Percentiles rank a stretch among this genome's conserved stretches.
phyloP scores from a whole-genome alignment of 1,140 invertebrate species.

The Papilio machaon region DNA sequence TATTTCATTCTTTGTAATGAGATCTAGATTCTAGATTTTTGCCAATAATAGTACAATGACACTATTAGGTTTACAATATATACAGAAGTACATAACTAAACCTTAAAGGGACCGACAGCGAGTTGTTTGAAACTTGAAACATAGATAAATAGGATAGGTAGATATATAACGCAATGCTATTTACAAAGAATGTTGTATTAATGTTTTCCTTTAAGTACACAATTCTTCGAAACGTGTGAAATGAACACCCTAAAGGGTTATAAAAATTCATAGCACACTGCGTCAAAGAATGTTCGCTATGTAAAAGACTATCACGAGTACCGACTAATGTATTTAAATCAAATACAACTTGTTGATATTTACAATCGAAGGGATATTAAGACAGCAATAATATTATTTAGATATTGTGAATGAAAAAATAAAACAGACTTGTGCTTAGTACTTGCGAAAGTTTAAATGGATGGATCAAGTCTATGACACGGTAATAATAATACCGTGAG shows the following conservation, averaged over 20 bases:
- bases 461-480: too few species aligned
- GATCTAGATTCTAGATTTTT: background rate
- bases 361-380: background rate
- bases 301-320: slow-evolving; percentile 27
- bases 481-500: too few species aligned
- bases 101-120: too few species aligned
- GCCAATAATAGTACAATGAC: too few species aligned
- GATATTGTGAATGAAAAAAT: too few species aligned
- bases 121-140: too few species aligned
- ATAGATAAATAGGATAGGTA: too few species aligned
- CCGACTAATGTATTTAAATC: slow-evolving; percentile 26
- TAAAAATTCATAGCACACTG: slow-evolving; percentile 36
- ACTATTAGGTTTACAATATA: too few species aligned
- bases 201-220: slow-evolving; percentile 18
- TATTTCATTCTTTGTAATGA: background rate
- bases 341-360: slow-evolving; percentile 25
- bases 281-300: slow-evolving; percentile 5
- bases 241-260: slow-evolving; percentile 26
- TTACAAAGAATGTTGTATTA: background rate
- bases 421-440: too few species aligned
- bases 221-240: slow-evolving; percentile 29
- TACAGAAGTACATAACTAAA: too few species aligned
- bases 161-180: too few species aligned
- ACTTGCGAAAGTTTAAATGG: too few species aligned
- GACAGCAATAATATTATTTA: background rate